Evolutionary conservation across 2,888 invertebrate genomes (phyloP), one percentile per base, ranked within the genome.

Genomic region (Ectobius pallidus): DNA sequence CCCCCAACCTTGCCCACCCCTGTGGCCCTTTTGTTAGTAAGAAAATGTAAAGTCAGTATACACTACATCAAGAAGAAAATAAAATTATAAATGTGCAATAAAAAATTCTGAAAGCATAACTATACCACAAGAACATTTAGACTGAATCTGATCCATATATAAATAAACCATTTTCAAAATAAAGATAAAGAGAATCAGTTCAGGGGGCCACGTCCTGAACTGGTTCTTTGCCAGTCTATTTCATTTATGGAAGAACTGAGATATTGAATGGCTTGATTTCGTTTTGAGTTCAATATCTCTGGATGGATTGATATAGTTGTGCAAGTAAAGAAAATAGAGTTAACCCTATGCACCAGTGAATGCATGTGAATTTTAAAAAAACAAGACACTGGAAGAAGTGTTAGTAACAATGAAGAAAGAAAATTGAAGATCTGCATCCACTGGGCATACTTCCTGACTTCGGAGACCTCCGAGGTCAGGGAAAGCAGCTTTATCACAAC

Each of bases 161-260:
- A 58, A 30, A 7, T 3, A 65, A 44, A 1, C 20, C 11, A 7
- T 16, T 22, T 25, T 25, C n/a, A 65, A 27, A 18, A n/a, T 58
- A 39, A 30, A 39, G 18, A 20, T 20, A 61, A 16, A 3, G 11
- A 7, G 1, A 30, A 58, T 61, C 30, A 58, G 55, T 34, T 58
- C 34, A 25, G 69, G 20, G 44, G 70, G 70, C 70, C 61, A 70
- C n/a, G 16, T n/a, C 46, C 61, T 49, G 39, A 70, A 58, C 58
- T n/a, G 32, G 39, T 58, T 2, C 14, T 22, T n/a, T n/a, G n/a
- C n/a, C 18, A 18, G 18, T 46, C 34, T 34, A 34, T 34, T 34
- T 25, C 27, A 46, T 7, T 67, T 67, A 4, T 44, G 49, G 11
- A 69, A 68, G 68, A 46, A 34, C 16, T 22, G 44, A 42, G 34